Percentiles rank a stretch among this genome's conserved stretches.
These are phyloP conservation scores for Carollia perspicillata DNA, from an alignment of 2,113 vertebrate species.

Conservation along the genomic window DNA sequence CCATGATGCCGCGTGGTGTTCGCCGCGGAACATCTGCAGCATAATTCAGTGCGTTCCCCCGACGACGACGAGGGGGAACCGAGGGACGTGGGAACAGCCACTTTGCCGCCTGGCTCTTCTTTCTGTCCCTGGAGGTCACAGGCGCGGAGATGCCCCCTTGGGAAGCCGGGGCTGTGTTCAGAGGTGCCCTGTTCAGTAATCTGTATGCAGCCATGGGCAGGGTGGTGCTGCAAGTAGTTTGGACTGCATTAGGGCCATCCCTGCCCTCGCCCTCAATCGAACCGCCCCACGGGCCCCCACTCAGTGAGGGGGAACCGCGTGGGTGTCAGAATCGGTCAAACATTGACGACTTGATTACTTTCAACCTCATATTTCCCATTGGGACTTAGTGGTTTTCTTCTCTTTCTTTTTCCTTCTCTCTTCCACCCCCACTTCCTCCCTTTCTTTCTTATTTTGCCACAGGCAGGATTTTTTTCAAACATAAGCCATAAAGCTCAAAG, in stretches of 20 bases:
- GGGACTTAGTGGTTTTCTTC: background rate
- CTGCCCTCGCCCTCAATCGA: fast-evolving
- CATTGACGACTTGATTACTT: background rate
- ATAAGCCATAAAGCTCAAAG: background rate
- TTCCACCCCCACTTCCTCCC: background rate
- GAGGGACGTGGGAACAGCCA: constrained; percentile 77
- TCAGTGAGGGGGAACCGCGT: background rate
- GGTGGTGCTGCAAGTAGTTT: fast-evolving
- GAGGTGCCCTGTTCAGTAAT: background rate
- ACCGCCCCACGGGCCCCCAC: fast-evolving
- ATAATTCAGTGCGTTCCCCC: constrained; percentile 84
- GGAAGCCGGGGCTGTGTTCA: background rate
- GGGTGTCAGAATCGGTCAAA: background rate
- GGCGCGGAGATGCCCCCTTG: constrained; percentile 2
- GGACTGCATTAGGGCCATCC: background rate
- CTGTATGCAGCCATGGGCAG: background rate
- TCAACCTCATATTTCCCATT: background rate
- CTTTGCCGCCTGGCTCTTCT: constrained; percentile 74
- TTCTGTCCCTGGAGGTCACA: constrained; percentile 72
- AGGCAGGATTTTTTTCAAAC: background rate
- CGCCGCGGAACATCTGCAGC: constrained; percentile 84
- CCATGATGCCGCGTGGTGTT: constrained; percentile 75
- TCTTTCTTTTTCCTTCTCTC: background rate
- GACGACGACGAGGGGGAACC: constrained; percentile 81
- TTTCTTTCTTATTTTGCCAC: background rate